Percentiles rank a stretch among this genome's conserved stretches.
phyloP scores from a whole-genome alignment of 2,888 invertebrate species.

The Megaustenia siamemsis region DNA sequence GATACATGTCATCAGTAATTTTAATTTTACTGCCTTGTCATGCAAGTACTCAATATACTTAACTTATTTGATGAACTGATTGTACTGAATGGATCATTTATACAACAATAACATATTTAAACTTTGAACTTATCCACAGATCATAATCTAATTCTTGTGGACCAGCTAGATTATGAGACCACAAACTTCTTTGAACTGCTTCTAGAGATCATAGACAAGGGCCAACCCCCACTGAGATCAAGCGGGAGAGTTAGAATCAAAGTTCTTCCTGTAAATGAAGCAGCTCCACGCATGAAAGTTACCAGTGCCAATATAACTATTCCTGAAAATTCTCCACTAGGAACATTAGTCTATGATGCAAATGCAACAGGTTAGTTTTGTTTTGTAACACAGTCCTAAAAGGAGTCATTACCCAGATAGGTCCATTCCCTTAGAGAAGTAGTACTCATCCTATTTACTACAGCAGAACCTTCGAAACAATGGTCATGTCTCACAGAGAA shows the following conservation, averaged over 20 bases:
- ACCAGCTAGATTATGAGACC: slow-evolving; percentile 67
- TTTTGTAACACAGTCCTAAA: not conserved
- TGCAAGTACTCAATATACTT: too few species aligned
- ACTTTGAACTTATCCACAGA: slow-evolving; percentile 40
- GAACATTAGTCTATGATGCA: slow-evolving; percentile 62
- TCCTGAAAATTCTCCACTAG: slow-evolving; percentile 59
- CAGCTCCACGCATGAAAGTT: slow-evolving; percentile 57
- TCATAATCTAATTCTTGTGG: slow-evolving; percentile 45
- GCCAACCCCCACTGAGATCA: slow-evolving; percentile 59
- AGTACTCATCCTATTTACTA: too few species aligned
- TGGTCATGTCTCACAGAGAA: too few species aligned
- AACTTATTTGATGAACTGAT: too few species aligned
- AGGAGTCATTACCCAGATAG: not conserved
- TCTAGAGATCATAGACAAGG: slow-evolving; percentile 59
- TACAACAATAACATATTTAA: too few species aligned
- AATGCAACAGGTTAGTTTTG: slow-evolving; percentile 61
- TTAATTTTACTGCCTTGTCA: too few species aligned
- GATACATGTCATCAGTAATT: too few species aligned
- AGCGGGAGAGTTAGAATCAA: slow-evolving; percentile 52
- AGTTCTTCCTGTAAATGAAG: slow-evolving; percentile 62
- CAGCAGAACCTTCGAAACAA: too few species aligned
- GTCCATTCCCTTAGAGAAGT: too few species aligned
- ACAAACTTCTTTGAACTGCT: slow-evolving; percentile 60
- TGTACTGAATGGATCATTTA: too few species aligned
- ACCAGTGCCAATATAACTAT: slow-evolving; percentile 54